A percentile compares a stretch with the other conserved stretches of the same genome.
phyloP scores from a whole-genome alignment of 2,888 invertebrate genomes.

The Idaea aversata region DNA sequence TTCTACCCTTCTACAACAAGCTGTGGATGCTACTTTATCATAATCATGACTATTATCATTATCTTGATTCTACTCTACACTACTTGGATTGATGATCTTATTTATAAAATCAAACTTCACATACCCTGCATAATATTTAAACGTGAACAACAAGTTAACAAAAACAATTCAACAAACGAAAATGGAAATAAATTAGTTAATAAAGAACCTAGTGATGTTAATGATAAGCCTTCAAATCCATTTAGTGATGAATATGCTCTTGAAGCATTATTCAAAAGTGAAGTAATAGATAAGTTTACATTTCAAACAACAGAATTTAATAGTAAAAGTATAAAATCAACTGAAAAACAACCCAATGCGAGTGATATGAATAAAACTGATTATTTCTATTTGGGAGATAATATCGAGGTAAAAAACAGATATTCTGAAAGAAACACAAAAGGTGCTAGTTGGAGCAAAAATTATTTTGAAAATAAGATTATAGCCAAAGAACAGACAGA shows the following conservation, averaged over 20 bases:
- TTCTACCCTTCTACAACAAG: conserved; percentile 16
- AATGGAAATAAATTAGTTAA: background rate
- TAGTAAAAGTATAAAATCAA: background rate
- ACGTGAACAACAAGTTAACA: conserved; percentile 2
- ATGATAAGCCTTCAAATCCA: background rate
- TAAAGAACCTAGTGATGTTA: background rate
- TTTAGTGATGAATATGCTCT: background rate
- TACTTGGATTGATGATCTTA: conserved; percentile 34
- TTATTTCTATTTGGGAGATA: conserved; percentile 11
- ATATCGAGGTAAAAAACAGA: background rate
- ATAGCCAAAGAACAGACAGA: background rate
- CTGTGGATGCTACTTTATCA: conserved; percentile 27
- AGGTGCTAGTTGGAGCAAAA: background rate
- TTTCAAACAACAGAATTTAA: conserved; percentile 1
- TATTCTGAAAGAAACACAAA: background rate
- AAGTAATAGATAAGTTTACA: background rate
- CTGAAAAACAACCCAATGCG: background rate
- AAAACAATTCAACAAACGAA: conserved; percentile 5
- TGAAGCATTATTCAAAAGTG: background rate
- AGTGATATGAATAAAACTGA: background rate
- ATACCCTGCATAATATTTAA: conserved; percentile 28
- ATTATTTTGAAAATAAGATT: background rate
- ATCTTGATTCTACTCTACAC: conserved; percentile 34
- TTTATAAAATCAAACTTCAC: conserved; percentile 25
- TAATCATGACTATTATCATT: conserved; percentile 27